phyloP scores from a whole-genome alignment of 2,113 vertebrate genomes.

The Psammodynastes pulverulentus region DNA sequence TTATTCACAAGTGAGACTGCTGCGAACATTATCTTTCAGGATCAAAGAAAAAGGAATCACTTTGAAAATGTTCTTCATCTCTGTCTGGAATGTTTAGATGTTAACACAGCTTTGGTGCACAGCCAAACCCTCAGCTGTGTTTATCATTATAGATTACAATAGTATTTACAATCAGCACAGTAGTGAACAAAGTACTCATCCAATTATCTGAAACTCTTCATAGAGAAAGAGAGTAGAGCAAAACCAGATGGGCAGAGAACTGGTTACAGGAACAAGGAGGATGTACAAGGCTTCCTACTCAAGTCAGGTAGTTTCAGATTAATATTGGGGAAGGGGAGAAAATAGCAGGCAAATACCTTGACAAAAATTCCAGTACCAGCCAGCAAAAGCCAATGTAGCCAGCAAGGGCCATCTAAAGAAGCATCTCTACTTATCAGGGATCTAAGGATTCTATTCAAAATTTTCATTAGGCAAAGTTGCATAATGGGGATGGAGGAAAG shows the following conservation, averaged over 20 bases:
- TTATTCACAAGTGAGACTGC: background rate
- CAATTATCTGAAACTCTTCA: background rate
- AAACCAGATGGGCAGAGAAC: background rate
- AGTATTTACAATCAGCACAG: constrained; percentile 10
- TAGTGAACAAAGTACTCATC: background rate
- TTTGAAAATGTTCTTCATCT: background rate
- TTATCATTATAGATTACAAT: constrained; percentile 9
- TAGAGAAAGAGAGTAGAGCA: background rate
- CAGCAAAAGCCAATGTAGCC: background rate
- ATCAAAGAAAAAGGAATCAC: background rate
- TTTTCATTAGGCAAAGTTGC: background rate
- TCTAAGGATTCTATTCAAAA: background rate
- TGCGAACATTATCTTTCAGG: background rate
- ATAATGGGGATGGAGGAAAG: background rate
- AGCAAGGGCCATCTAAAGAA: background rate
- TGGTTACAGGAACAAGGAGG: background rate
- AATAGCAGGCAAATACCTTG: background rate
- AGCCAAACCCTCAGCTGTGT: constrained; percentile 14
- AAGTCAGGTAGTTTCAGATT: background rate
- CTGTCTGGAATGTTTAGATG: background rate
- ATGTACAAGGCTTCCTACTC: background rate
- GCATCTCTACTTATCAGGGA: background rate
- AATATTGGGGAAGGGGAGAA: background rate
- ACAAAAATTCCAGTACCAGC: background rate
- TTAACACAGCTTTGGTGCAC: background rate